Conservation (phyloP, 2,113 vertebrate genomes). For the Proteles cristata region DNA sequence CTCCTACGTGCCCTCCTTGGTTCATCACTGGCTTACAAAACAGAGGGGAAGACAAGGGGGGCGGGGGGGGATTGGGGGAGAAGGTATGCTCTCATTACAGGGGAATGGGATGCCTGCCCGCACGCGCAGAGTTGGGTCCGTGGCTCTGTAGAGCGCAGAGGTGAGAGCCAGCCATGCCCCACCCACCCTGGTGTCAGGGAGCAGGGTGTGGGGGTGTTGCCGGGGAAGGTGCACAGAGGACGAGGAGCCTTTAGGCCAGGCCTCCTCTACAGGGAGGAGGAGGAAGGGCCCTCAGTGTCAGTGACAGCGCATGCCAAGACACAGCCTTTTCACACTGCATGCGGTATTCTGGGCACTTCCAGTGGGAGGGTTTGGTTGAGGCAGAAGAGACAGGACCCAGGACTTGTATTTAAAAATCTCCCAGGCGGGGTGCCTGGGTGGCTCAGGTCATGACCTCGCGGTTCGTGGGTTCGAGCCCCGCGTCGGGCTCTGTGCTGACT, state of each 20-base stretch:
- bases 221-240: background rate
- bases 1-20: background rate
- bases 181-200: background rate
- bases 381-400: background rate
- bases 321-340: background rate
- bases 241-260: background rate
- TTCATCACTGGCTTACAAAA: background rate
- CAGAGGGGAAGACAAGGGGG: background rate
- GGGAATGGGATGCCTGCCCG: background rate
- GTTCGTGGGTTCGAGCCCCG: too few relatives aligned
- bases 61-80: fast-evolving
- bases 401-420: background rate
- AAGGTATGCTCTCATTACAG: background rate
- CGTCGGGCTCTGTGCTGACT: too few relatives aligned
- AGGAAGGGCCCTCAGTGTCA: background rate
- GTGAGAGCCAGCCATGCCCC: background rate
- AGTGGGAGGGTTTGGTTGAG: background rate
- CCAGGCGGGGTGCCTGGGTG: background rate
- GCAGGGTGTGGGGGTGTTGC: background rate
- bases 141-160: background rate
- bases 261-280: background rate
- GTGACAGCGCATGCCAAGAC: background rate
- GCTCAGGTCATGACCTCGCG: too few relatives aligned
- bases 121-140: fast-evolving
- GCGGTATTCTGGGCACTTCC: background rate